Evolutionary conservation across 2,113 vertebrate species (phyloP), one percentile per base, ranked within the genome.

Genomic region (Dryoscopus gambensis): DNA sequence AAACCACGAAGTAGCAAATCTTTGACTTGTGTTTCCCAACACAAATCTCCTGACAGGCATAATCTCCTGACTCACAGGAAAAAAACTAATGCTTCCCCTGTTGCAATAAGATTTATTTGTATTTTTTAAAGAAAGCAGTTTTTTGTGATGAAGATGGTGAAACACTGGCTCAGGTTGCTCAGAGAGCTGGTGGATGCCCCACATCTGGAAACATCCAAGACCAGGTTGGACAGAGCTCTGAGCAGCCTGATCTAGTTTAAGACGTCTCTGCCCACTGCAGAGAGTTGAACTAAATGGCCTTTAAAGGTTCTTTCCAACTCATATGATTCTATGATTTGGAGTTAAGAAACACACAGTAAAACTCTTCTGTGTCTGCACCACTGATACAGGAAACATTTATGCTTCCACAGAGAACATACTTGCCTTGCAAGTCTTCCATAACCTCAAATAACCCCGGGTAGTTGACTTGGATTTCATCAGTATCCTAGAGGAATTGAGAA

Each of bases 381-480:
- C 33, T 35, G 11, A 44, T 27, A 80, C 0, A 73, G 18, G 57
- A 92, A 78, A 55, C 8, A 33, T 11, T 25, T 7, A 6, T 3
- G 5, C n/a, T 77, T 70, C 16, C 24, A 62, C 7, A 10, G 44
- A 92, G 63, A 31, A 55, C 24, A 24, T 22, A 97, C 95, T 97
- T 98, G 98, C 99, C 99, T 99, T 99, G 98, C 80, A 99, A 98
- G 89, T 99, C 99, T 46, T 97, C 98, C 98, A 99, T 99, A 95
- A 99, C 87, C 78, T 99, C 99, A 96, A 98, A 98, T 94, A 99
- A 98, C 70, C 99, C 98, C 25, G 99, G 99, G 91, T 99, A 99
- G 92, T 98, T 98, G 65, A 99, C 98, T 89, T 99, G 98, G 95
- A 99, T 98, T 70, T 99, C 99, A 63, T 99, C 99, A 11, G 98